A percentile compares a stretch with the other conserved stretches of the same genome.
Conservation (phyloP, 2,888 invertebrate species). For the Alitta virens region DNA sequence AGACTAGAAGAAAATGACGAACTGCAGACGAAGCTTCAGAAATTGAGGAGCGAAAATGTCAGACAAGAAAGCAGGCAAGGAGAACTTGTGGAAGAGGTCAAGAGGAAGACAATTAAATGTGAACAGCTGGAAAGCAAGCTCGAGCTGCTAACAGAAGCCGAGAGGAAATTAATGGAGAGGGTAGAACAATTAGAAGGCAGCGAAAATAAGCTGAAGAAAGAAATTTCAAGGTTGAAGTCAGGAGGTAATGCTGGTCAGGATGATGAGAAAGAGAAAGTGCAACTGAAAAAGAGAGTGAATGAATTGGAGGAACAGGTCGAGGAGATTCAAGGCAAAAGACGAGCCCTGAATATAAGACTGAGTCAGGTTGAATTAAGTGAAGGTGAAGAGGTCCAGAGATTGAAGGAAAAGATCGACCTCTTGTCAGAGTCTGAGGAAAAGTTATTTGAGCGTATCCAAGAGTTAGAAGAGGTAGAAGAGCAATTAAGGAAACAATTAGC, state of each 20-base stretch:
- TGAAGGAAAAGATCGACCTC: conserved; percentile 17
- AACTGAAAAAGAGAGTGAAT: not conserved
- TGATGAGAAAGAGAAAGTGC: not conserved
- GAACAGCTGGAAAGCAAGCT: conserved; percentile 4
- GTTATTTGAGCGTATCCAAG: conserved; percentile 12
- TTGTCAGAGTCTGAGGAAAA: conserved; percentile 20
- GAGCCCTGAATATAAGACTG: not conserved
- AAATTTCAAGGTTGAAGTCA: not conserved
- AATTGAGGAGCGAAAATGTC: no score
- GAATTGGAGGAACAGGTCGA: conserved; percentile 4
- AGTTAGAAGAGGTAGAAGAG: conserved; percentile 21
- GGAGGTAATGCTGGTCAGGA: not conserved
- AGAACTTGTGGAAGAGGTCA: not conserved
- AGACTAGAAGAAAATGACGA: no score
- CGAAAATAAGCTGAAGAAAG: conserved; percentile 1
- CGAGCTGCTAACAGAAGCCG: conserved; percentile 15
- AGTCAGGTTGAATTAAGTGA: not conserved
- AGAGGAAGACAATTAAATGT: not conserved
- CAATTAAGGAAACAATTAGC: conserved; percentile 21
- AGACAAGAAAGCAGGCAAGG: not conserved
- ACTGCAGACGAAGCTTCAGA: no score
- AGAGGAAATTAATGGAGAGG: conserved; percentile 15
- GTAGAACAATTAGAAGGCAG: not conserved
- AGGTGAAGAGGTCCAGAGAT: conserved; percentile 4
- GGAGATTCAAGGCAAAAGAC: conserved; percentile 2